These are phyloP conservation scores for Vidua chalybeata DNA, from an alignment of 2,113 vertebrate genomes.

Conservation along the genomic window DNA sequence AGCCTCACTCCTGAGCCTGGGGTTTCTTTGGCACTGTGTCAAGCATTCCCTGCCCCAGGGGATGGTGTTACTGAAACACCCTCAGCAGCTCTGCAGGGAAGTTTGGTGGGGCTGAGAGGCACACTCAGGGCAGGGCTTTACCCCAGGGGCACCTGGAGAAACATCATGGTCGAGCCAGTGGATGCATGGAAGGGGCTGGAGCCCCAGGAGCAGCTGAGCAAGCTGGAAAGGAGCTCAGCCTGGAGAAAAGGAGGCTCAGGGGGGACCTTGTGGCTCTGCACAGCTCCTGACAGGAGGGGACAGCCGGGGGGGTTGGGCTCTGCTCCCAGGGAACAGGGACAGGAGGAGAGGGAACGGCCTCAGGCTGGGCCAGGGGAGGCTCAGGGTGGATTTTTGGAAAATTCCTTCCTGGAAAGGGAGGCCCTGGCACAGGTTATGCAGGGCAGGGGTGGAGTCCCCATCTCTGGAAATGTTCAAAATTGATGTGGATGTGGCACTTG, in stretches of 20 bases:
- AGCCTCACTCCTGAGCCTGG: not conserved
- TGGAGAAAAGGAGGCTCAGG: not conserved
- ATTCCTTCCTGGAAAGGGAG: not conserved
- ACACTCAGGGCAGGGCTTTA: not conserved
- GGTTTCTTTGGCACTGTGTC: not conserved
- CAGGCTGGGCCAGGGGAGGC: not conserved
- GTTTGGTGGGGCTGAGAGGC: not conserved
- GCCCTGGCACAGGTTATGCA: not conserved
- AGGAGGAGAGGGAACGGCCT: not conserved
- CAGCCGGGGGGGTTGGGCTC: not conserved
- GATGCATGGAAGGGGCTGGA: not conserved
- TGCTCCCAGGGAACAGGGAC: not conserved
- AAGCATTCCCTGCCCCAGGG: not conserved
- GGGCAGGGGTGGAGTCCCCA: not conserved
- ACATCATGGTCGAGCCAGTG: not conserved
- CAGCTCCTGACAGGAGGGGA: not conserved
- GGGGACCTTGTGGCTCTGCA: not conserved
- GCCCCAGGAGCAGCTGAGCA: not conserved
- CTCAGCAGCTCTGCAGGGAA: not conserved
- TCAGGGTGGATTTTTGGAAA: accelerated
- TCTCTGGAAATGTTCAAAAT: not conserved
- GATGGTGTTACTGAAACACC: not conserved
- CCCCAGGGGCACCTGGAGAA: not conserved
- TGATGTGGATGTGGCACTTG: not conserved
- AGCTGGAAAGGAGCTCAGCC: not conserved